Evolutionary conservation across 64 coral and sea anemone genomes (phyloP).

Genomic region (Montipora foliosa): DNA sequence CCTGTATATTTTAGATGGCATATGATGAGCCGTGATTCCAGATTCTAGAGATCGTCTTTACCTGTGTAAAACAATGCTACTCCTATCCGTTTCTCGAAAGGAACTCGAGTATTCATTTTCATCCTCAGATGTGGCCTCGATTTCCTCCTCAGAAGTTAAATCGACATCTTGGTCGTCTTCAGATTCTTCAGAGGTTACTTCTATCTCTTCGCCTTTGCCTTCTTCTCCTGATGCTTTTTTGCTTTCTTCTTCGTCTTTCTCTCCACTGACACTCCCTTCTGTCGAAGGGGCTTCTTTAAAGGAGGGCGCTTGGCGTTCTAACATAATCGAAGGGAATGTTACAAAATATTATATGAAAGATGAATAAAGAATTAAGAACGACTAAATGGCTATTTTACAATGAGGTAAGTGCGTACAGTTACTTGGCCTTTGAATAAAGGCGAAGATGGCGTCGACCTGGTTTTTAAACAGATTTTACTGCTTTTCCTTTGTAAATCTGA

Average conservation of each 20-base stretch:
- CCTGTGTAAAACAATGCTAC: not conserved
- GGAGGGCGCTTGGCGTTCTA: not conserved
- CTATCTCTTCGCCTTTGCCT: not conserved
- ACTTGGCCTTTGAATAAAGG: too few species aligned
- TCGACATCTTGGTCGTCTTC: not conserved
- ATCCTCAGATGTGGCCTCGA: not conserved
- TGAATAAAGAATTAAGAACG: too few species aligned
- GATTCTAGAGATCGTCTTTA: not conserved
- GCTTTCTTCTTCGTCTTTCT: not conserved
- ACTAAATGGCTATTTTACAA: too few species aligned
- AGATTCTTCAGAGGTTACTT: not conserved
- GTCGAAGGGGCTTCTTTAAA: not conserved
- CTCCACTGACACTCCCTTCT: not conserved
- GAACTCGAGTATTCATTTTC: not conserved
- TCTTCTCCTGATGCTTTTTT: too few species aligned
- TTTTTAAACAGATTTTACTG: too few species aligned
- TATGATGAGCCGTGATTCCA: too few species aligned
- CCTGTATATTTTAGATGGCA: too few species aligned
- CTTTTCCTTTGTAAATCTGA: too few species aligned
- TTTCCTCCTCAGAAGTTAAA: not conserved
- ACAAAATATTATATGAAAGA: too few species aligned
- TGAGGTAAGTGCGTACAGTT: too few species aligned
- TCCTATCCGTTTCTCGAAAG: not conserved
- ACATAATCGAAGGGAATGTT: not conserved
- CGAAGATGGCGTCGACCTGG: too few species aligned